Evolutionary conservation across 53 echinoderm and acorn worm species (phyloP).

Genomic region (Antedon mediterranea): DNA sequence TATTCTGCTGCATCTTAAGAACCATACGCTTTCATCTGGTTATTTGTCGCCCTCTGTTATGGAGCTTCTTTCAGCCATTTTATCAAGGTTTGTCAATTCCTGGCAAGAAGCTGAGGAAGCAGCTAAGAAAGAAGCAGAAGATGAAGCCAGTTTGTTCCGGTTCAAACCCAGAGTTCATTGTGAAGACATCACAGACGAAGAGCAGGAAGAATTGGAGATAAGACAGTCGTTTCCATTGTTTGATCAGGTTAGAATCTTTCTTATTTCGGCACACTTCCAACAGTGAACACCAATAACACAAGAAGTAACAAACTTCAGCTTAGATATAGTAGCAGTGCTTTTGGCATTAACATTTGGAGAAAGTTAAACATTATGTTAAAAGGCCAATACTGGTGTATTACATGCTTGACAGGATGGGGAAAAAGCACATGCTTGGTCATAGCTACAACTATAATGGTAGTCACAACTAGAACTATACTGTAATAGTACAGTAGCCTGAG

Average conservation of each 20-base stretch:
- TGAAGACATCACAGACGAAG: constrained; percentile 69
- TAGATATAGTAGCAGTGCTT: too few species aligned
- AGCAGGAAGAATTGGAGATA: constrained; percentile 78
- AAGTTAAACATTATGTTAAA: too few species aligned
- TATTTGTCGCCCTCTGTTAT: constrained; percentile 15
- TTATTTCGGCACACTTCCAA: too few species aligned
- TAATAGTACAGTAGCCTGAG: too few species aligned
- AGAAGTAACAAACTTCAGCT: too few species aligned
- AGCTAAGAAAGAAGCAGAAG: constrained; percentile 52
- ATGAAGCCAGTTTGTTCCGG: constrained; percentile 60
- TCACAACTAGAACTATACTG: too few species aligned
- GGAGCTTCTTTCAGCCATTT: constrained; percentile 30
- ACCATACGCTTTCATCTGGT: constrained; percentile 31
- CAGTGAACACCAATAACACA: too few species aligned
- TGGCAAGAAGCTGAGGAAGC: constrained; percentile 68
- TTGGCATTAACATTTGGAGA: too few species aligned
- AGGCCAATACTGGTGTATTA: too few species aligned
- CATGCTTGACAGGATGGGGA: too few species aligned
- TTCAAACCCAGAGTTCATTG: constrained; percentile 51
- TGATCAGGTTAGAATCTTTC: constrained; percentile 66
- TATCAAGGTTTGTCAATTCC: constrained; percentile 38
- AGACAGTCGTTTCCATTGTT: constrained; percentile 62
- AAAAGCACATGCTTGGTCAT: too few species aligned
- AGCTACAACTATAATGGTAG: too few species aligned
- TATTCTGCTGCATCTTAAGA: constrained; percentile 35